phyloP scores from a whole-genome alignment of 2,113 vertebrate genomes.

The Cyphomyrus discorhynchus region DNA sequence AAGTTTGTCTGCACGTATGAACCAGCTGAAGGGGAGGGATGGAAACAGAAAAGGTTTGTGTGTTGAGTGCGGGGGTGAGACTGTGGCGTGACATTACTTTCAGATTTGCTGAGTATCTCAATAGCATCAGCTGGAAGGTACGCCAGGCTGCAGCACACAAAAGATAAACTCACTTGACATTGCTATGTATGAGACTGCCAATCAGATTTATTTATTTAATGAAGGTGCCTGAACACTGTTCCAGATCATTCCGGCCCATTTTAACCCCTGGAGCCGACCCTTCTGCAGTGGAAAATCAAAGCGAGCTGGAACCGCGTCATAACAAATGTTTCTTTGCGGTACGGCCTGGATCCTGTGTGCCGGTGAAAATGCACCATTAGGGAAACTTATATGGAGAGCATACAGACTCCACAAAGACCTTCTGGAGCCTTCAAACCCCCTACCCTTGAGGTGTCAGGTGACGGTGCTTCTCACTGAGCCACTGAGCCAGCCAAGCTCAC shows the following conservation, averaged over 20 bases:
- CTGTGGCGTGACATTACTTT: not conserved
- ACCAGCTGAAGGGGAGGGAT: not conserved
- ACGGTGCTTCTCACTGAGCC: not conserved
- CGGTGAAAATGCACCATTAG: not conserved
- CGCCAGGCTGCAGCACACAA: not conserved
- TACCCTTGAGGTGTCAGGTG: not conserved
- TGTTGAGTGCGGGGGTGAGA: not conserved
- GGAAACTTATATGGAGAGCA: not conserved
- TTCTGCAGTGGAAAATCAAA: not conserved
- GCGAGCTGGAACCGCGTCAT: not conserved
- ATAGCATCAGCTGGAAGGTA: not conserved
- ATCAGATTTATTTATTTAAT: not conserved
- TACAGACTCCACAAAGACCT: not conserved
- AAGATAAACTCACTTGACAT: not conserved
- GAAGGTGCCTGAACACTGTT: not conserved
- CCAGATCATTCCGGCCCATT: not conserved
- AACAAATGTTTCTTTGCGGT: not conserved
- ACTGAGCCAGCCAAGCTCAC: not conserved
- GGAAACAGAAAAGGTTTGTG: not conserved
- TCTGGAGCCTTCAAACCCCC: not conserved
- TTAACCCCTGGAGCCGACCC: not conserved
- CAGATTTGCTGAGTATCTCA: not conserved
- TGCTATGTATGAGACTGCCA: not conserved
- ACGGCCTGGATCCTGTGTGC: not conserved
- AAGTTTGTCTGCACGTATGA: not conserved